Evolutionary conservation across 2,797 vertebrate genomes (phyloP).

Genomic region (Malurus leucopterus): DNA sequence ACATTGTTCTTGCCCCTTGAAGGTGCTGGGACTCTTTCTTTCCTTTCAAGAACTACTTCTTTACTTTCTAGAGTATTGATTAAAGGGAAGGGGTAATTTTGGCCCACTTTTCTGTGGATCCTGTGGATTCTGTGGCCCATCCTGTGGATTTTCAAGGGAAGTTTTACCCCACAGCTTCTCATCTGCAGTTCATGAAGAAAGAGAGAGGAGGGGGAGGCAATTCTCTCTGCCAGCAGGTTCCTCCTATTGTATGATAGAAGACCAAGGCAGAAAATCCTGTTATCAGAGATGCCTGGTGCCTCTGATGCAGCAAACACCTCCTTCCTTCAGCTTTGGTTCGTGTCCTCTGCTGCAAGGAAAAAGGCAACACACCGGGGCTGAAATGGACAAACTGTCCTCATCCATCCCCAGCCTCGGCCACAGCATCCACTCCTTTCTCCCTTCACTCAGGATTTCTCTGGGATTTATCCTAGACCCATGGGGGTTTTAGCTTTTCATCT

Average conservation of each 20-base stretch:
- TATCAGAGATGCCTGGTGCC: background rate
- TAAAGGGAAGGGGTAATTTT: background rate
- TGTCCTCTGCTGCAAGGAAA: background rate
- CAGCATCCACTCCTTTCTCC: rapidly evolving
- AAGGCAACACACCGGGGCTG: background rate
- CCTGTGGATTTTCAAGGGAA: background rate
- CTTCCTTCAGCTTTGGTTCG: background rate
- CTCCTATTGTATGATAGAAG: background rate
- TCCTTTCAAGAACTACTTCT: background rate
- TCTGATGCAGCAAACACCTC: background rate
- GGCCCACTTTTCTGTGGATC: background rate
- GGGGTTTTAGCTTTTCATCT: background rate
- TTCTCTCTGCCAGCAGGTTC: background rate
- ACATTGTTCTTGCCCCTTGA: background rate
- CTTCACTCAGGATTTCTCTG: background rate
- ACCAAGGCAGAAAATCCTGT: background rate
- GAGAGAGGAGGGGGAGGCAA: background rate
- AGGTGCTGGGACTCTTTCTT: background rate
- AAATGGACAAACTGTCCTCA: background rate
- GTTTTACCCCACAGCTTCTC: background rate
- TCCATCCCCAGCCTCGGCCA: background rate
- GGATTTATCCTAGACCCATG: background rate
- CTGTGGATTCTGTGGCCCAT: background rate
- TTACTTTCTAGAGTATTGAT: background rate
- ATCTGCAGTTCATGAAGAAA: background rate